These are phyloP conservation scores for Saturnia pavonia DNA, from an alignment of 2,888 invertebrate species.

Conservation along the genomic window DNA sequence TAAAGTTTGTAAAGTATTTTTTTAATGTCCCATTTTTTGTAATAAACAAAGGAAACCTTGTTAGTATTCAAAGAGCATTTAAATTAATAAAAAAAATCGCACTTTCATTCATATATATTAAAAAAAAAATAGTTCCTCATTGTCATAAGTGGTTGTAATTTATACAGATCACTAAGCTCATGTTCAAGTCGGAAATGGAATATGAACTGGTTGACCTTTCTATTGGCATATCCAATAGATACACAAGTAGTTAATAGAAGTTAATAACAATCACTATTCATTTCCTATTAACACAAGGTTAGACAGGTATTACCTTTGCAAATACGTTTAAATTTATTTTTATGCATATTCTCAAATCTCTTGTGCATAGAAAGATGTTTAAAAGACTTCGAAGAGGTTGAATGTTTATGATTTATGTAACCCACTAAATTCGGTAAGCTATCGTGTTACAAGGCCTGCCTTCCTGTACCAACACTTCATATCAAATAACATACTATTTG, in stretches of 20 bases:
- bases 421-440: background rate
- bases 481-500: no score
- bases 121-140: no score
- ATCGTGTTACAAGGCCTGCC: no score
- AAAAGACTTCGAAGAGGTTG: background rate
- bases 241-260: slow-evolving; percentile 27
- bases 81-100: no score
- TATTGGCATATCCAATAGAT: slow-evolving; percentile 47
- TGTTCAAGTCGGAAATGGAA: slow-evolving; percentile 49
- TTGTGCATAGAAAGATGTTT: background rate
- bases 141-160: slow-evolving; percentile 5
- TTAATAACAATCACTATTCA: slow-evolving; percentile 46
- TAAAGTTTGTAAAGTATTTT: no score
- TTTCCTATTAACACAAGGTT: slow-evolving; percentile 55
- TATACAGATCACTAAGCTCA: slow-evolving; percentile 3
- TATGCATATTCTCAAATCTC: no score
- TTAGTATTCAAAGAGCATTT: no score
- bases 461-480: no score
- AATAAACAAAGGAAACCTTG: no score
- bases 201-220: slow-evolving; percentile 53
- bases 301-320: slow-evolving; percentile 46
- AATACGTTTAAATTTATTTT: slow-evolving; percentile 42
- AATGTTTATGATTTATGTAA: background rate
- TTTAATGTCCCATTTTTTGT: no score
- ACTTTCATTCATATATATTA: no score